Conservation (phyloP, 2,797 vertebrate genomes). For the Schizopygopsis pylzovi region DNA sequence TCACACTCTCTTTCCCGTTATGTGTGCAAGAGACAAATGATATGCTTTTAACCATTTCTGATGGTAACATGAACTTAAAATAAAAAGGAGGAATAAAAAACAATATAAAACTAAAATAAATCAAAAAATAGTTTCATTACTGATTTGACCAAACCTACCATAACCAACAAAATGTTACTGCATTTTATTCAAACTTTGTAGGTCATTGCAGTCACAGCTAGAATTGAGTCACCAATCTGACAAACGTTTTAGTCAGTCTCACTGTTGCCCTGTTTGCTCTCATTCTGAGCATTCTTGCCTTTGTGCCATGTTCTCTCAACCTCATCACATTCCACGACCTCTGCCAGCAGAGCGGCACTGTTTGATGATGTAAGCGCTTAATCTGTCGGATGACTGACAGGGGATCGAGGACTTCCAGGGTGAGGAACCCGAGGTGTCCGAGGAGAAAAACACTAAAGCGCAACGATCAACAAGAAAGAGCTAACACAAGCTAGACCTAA, state of each 20-base stretch:
- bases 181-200: background rate
- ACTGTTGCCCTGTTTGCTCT: conserved; percentile 45
- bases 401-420: conserved; percentile 5
- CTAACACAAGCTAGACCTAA: background rate
- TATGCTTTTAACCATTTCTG: background rate
- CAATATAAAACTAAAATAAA: background rate
- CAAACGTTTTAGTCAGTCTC: conserved; percentile 46
- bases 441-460: background rate
- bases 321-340: conserved; percentile 74
- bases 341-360: conserved; percentile 74
- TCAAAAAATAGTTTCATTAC: background rate
- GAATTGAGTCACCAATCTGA: conserved; percentile 50
- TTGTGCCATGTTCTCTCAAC: conserved; percentile 71
- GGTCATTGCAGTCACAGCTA: conserved; percentile 35
- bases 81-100: background rate
- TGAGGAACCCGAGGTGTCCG: conserved; percentile 28
- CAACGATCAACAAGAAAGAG: background rate
- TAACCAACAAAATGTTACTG: background rate
- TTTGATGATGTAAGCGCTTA: conserved; percentile 82
- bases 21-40: background rate
- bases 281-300: conserved; percentile 70
- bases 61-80: background rate
- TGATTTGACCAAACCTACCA: background rate
- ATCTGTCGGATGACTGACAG: conserved; percentile 62
- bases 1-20: background rate